phyloP scores from a whole-genome alignment of 2,797 vertebrate species.

The Oophaga sylvatica region DNA sequence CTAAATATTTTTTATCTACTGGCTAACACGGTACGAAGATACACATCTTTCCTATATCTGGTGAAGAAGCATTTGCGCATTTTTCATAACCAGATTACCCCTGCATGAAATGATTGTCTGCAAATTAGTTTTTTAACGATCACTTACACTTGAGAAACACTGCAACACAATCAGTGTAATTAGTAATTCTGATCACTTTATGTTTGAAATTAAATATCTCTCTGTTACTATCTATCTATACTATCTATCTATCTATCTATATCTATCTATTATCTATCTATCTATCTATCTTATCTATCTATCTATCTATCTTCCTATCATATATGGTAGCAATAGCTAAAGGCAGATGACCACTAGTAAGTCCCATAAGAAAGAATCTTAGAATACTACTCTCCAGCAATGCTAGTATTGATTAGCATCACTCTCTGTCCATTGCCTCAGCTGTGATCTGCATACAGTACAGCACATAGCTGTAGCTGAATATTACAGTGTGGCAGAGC shows the following conservation, averaged over 20 bases:
- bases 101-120: not conserved
- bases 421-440: not conserved
- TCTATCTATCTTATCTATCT: not conserved
- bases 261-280: not conserved
- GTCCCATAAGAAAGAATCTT: not conserved
- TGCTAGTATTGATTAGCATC: not conserved
- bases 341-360: not conserved
- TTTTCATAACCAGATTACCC: not conserved
- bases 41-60: no score
- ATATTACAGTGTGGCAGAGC: not conserved
- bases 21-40: no score
- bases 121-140: not conserved
- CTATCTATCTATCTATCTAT: not conserved
- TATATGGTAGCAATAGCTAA: not conserved
- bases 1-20: no score
- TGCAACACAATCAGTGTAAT: not conserved
- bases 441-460: not conserved
- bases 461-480: not conserved
- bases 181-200: not conserved
- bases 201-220: not conserved
- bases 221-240: not conserved
- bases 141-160: not conserved
- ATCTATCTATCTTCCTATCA: not conserved
- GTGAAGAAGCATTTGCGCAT: not conserved
- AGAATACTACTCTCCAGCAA: not conserved